These are phyloP conservation scores for Euspilapteryx auroguttella DNA, from an alignment of 2,888 invertebrate genomes.

Conservation along the genomic window DNA sequence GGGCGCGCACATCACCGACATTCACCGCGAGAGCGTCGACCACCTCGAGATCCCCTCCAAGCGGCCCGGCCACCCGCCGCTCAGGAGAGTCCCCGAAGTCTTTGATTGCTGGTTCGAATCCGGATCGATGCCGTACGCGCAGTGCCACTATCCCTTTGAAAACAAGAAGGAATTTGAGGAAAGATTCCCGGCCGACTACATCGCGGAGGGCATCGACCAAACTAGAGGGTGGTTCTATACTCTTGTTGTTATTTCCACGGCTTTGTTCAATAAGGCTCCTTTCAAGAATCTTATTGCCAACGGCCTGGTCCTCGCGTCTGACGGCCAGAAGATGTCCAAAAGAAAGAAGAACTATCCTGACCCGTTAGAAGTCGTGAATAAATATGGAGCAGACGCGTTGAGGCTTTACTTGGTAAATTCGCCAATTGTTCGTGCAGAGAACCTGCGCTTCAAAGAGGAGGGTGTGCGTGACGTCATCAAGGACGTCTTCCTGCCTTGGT, in stretches of 20 bases:
- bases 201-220: constrained; percentile 99
- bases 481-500: constrained; percentile 98
- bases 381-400: constrained; percentile 96
- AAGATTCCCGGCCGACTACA: constrained; percentile 97
- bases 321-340: constrained; percentile 99
- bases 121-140: constrained; percentile 99
- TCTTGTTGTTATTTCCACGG: constrained; percentile 93
- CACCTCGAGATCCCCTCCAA: constrained; percentile 89
- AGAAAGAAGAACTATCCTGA: constrained; percentile 99
- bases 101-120: constrained; percentile 99
- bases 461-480: constrained; percentile 96
- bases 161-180: constrained; percentile 85
- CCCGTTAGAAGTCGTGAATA: constrained; percentile 85
- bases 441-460: constrained; percentile 94
- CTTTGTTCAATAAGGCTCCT: constrained; percentile 93
- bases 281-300: constrained; percentile 98
- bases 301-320: constrained; percentile 92
- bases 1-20: constrained; percentile 80
- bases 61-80: constrained; percentile 78
- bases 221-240: constrained; percentile 99
- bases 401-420: constrained; percentile 96
- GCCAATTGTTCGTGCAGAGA: constrained; percentile 96
- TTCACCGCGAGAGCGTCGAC: constrained; percentile 95
- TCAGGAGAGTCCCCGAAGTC: constrained; percentile 87
- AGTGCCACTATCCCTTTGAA: constrained; percentile 95